These are phyloP conservation scores for Macquaria australasica DNA, from an alignment of 2,113 vertebrate species.

Conservation along the genomic window DNA sequence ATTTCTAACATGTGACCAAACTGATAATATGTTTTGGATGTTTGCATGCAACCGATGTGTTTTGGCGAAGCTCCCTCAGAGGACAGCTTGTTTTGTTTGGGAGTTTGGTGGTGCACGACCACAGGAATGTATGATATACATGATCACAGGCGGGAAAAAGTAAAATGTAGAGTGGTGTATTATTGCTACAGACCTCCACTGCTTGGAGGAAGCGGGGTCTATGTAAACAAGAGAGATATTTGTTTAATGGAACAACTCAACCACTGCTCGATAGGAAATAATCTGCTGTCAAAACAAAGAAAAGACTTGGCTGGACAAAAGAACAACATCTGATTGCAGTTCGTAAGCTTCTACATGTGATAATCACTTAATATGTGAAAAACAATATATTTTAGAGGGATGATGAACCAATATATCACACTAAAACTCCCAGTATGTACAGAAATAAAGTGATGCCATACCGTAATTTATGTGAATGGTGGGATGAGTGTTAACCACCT, in stretches of 20 bases:
- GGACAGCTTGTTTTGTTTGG: conserved; percentile 37
- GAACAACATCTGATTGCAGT: background rate
- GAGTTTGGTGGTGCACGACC: conserved; percentile 4
- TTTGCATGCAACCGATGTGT: conserved; percentile 25
- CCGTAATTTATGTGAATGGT: background rate
- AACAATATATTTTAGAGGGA: background rate
- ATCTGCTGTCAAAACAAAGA: conserved; percentile 4
- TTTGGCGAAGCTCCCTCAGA: conserved; percentile 31
- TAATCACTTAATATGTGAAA: background rate
- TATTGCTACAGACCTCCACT: conserved; percentile 2
- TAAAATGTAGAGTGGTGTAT: conserved; percentile 11
- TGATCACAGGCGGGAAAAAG: background rate
- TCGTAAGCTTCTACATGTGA: background rate
- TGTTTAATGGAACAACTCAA: background rate
- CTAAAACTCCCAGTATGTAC: background rate
- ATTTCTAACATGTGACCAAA: conserved; percentile 20
- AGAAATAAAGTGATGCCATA: background rate
- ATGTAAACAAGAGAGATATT: conserved; percentile 31
- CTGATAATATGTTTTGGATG: conserved; percentile 48
- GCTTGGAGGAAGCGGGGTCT: background rate
- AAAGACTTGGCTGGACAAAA: background rate
- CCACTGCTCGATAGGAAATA: conserved; percentile 7
- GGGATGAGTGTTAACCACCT: background rate
- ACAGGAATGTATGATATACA: conserved; percentile 53
- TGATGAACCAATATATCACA: background rate